These are phyloP conservation scores for Acrocephalus arundinaceus DNA, from an alignment of 2,113 vertebrate genomes.

Conservation along the genomic window DNA sequence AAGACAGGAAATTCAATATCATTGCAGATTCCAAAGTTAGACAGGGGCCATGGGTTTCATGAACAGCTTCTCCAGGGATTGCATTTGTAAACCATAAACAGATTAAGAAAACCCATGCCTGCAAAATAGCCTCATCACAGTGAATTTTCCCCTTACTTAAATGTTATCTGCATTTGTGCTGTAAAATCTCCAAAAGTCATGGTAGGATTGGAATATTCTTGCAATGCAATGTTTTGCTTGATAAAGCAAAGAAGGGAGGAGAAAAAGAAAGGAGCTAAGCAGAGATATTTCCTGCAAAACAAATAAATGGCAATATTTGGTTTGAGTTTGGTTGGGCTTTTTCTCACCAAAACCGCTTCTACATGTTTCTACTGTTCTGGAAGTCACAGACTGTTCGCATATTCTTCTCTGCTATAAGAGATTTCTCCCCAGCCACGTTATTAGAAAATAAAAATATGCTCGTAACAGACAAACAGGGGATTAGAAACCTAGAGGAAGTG, in stretches of 20 bases:
- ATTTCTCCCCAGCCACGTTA: rapidly evolving
- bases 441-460: neutral
- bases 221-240: neutral
- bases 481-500: neutral
- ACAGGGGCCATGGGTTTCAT: neutral
- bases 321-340: neutral
- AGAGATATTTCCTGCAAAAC: neutral
- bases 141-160: slow-evolving; percentile 1
- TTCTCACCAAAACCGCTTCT: neutral
- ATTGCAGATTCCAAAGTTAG: slow-evolving; percentile 26
- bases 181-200: neutral
- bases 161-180: slow-evolving; percentile 4
- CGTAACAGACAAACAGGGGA: neutral
- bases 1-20: slow-evolving; percentile 44
- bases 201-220: neutral
- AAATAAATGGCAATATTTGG: neutral
- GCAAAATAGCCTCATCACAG: slow-evolving; percentile 25
- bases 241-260: neutral
- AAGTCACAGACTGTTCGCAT: neutral
- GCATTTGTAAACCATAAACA: slow-evolving; percentile 40
- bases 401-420: neutral
- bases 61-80: neutral
- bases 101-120: slow-evolving; percentile 37
- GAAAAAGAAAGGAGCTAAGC: neutral
- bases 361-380: neutral